phyloP scores from a whole-genome alignment of 2,888 invertebrate species.

The Frankliniella intonsa region DNA sequence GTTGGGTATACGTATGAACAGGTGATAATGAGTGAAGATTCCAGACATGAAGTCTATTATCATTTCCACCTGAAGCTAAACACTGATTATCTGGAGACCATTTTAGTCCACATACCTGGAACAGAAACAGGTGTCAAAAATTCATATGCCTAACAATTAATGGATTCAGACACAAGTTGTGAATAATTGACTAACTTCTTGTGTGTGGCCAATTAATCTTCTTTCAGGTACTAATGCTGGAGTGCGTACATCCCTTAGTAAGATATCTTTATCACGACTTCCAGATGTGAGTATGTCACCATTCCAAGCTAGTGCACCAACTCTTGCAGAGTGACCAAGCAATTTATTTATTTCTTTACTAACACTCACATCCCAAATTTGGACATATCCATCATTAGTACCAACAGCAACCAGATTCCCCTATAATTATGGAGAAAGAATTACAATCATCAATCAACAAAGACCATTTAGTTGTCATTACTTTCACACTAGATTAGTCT shows the following conservation, averaged over 20 bases:
- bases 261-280: slow-evolving; percentile 86
- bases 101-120: slow-evolving; percentile 81
- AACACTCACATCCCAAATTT: slow-evolving; percentile 96
- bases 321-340: slow-evolving; percentile 87
- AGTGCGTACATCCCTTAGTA: slow-evolving; percentile 88
- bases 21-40: slow-evolving; percentile 77
- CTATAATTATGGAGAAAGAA: slow-evolving; percentile 35
- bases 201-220: slow-evolving; percentile 83
- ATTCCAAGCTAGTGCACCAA: slow-evolving; percentile 95
- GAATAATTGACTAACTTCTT: slow-evolving; percentile 63
- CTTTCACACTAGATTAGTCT: neutral
- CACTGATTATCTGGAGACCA: slow-evolving; percentile 97
- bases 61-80: slow-evolving; percentile 95
- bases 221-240: slow-evolving; percentile 67
- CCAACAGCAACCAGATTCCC: slow-evolving; percentile 95
- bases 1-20: slow-evolving; percentile 90
- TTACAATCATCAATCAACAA: neutral
- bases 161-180: neutral
- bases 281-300: slow-evolving; percentile 94
- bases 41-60: slow-evolving; percentile 91
- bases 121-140: neutral
- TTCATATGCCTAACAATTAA: slow-evolving; percentile 7
- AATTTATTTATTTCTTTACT: slow-evolving; percentile 85
- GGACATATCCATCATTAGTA: slow-evolving; percentile 92
- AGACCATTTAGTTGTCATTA: neutral